Percentiles rank a stretch among this genome's conserved stretches.
phyloP scores from a whole-genome alignment of 1,140 invertebrate species.

The Brachionus rotundiformis region DNA sequence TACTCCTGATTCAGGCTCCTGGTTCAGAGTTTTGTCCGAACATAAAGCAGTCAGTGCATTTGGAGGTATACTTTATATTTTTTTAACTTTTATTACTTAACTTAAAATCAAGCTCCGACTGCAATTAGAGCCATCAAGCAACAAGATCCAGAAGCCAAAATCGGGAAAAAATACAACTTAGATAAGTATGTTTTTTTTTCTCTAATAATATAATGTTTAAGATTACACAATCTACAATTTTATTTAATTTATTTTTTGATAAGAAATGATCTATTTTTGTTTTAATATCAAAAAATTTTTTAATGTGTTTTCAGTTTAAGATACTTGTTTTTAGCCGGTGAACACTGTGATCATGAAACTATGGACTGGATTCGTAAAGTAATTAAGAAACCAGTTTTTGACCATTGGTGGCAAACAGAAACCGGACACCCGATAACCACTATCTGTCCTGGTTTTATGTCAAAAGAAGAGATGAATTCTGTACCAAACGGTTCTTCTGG shows the following conservation, averaged over 20 bases:
- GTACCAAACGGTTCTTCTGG: conserved; percentile 74
- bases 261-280: too few species aligned
- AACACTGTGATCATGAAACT: conserved; percentile 88
- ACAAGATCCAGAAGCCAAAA: conserved; percentile 58
- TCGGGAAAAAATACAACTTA: conserved; percentile 54
- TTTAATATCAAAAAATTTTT: too few species aligned
- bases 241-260: not conserved
- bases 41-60: conserved; percentile 81
- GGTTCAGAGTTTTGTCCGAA: conserved; percentile 83
- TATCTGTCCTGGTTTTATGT: conserved; percentile 71
- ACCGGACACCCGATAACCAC: conserved; percentile 85
- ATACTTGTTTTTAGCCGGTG: conserved; percentile 83
- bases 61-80: conserved; percentile 14
- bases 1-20: conserved; percentile 84
- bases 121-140: conserved; percentile 79
- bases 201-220: too few species aligned
- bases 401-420: conserved; percentile 97
- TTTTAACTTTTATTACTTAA: not conserved
- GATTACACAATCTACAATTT: too few species aligned
- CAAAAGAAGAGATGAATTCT: conserved; percentile 63
- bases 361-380: conserved; percentile 78
- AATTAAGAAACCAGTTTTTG: conserved; percentile 80
- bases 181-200: conserved; percentile 44
- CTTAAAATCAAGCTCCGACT: conserved; percentile 79
- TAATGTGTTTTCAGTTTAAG: conserved; percentile 68